Base-by-base conservation (phyloP, 2,113 vertebrate species). In the Potamarius usumacintae region DNA sequence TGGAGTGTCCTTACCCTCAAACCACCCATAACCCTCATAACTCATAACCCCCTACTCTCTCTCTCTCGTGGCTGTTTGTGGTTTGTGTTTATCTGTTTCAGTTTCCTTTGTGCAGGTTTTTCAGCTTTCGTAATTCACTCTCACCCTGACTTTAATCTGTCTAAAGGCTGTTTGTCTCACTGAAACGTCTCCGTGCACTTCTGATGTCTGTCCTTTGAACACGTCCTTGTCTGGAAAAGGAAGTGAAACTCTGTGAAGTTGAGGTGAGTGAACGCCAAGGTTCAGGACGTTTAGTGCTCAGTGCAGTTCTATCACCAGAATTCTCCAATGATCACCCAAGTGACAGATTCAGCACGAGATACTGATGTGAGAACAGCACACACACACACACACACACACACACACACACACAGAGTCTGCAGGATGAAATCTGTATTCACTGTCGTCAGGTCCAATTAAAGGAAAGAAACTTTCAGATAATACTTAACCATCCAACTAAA, bases 131-230 rank as follows among this genome's bases (percentile, higher is more conserved):
- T 15, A 55, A 30, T 34, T 82, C n/a, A 86, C 42, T 63, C 42
- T 25, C 72, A 7, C 55, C 84, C 72, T 74, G 22, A 53, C 60
- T 83, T 86, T 67, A 52, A 57, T 71, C 42, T 80, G 42, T 81
- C 81, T 85, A 63, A 78, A 85, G 42, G 58, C 85, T 78, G 65
- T 72, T 15, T 60, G 69, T 72, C 15, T 79, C 34, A 15, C 15
- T 42, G 22, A 50, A 77, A 52, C 22, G 42, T 77, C 84, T 63
- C 48, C 17, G 50, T 22, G 15, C 18, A 27, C 30, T 55, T 62
- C 57, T 62, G 84, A 11, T n/a, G n/a, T n/a, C 42, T 58, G 34
- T 76, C 15, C 52, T 58, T 62, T 52, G 18, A 57, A 17, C 9
- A 11, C 27, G 17, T 82, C 79, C 79, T 82, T 52, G 65, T 67